phyloP scores from a whole-genome alignment of 2,113 vertebrate species.

The Vulpes vulpes region DNA sequence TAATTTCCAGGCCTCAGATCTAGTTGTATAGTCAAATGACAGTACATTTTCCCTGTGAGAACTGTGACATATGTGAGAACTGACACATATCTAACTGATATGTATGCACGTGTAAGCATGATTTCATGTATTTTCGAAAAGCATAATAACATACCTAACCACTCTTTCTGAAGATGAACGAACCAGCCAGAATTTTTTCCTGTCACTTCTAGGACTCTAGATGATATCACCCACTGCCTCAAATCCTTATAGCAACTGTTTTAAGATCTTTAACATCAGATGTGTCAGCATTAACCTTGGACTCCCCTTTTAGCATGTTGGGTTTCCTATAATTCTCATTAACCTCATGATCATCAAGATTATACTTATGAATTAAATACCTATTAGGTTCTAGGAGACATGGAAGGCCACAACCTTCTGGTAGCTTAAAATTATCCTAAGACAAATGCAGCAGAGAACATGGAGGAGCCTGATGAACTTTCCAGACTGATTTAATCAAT shows the following conservation, averaged over 20 bases:
- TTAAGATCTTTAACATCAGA: background rate
- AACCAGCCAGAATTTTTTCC: background rate
- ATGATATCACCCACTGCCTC: background rate
- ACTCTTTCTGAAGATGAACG: background rate
- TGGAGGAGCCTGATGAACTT: background rate
- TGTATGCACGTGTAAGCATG: background rate
- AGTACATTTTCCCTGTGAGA: background rate
- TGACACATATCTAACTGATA: background rate
- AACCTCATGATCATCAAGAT: background rate
- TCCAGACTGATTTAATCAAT: background rate
- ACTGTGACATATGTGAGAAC: background rate
- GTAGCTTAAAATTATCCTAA: constrained; percentile 5
- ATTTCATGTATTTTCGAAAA: background rate
- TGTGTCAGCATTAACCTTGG: background rate
- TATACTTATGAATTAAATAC: background rate
- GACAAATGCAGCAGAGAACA: background rate
- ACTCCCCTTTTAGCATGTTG: background rate
- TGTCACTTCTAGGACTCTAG: background rate
- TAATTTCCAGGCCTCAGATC: constrained; percentile 23
- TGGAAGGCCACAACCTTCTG: background rate
- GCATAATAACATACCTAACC: background rate
- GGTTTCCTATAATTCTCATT: background rate
- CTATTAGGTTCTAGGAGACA: background rate
- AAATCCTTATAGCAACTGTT: background rate
- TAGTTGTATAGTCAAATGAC: background rate